Conservation (phyloP, 2,113 vertebrate species). For the Carettochelys insculpta region DNA sequence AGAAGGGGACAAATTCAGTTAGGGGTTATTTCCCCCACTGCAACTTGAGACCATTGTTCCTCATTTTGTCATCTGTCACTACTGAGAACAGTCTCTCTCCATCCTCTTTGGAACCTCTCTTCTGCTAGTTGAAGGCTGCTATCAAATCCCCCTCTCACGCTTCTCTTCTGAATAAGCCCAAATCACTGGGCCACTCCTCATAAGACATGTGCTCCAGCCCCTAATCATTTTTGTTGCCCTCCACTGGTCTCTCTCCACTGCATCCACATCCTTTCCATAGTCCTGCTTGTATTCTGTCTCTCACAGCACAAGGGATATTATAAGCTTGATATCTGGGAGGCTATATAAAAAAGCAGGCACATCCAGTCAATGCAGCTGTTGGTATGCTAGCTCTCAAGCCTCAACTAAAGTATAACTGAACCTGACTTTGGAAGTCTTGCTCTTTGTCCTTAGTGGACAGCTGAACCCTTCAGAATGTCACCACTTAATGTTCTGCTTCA, state of each 20-base stretch:
- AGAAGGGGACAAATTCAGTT: fast-evolving
- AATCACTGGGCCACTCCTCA: too few relatives aligned
- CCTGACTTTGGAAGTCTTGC: slow-evolving; percentile 17
- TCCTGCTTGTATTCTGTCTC: background rate
- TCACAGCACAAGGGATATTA: background rate
- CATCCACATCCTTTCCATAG: too few relatives aligned
- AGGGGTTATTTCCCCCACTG: background rate
- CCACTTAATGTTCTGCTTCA: background rate
- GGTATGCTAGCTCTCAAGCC: background rate
- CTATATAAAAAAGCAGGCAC: background rate
- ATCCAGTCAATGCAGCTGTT: fast-evolving
- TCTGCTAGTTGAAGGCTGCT: too few relatives aligned
- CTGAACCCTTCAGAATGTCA: background rate
- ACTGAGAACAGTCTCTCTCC: too few relatives aligned
- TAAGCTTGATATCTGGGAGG: slow-evolving; percentile 3
- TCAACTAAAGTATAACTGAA: slow-evolving; percentile 12
- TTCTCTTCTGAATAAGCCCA: too few relatives aligned
- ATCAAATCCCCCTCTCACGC: too few relatives aligned
- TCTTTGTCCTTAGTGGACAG: background rate
- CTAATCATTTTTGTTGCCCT: too few relatives aligned
- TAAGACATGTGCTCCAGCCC: too few relatives aligned
- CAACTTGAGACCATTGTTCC: too few relatives aligned
- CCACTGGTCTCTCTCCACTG: too few relatives aligned
- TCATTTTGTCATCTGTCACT: too few relatives aligned
- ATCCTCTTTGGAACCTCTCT: too few relatives aligned